Evolutionary conservation across 2,113 vertebrate species (phyloP), one percentile per base, ranked within the genome.

Genomic region (Tachysurus fulvidraco): DNA sequence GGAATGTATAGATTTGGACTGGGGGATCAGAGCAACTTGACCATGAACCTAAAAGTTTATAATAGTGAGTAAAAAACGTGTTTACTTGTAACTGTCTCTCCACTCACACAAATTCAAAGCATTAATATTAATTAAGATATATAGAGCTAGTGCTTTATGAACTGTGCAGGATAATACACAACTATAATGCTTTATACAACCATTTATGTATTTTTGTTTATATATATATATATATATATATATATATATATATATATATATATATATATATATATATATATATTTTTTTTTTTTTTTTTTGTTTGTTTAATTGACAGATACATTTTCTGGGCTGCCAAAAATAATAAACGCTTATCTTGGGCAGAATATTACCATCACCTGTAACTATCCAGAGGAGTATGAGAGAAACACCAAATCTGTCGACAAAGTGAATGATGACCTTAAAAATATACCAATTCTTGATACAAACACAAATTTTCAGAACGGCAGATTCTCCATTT

Each of bases 241-340:
- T n/a, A n/a, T n/a, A n/a, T n/a, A n/a, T n/a, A n/a, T n/a, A n/a
- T n/a, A n/a, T n/a, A n/a, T n/a, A n/a, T n/a, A n/a, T n/a, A n/a
- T n/a, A n/a, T n/a, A n/a, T n/a, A n/a, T n/a, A n/a, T n/a, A n/a
- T n/a, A n/a, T n/a, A 59, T 17, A 13, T n/a, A 9, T 50, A 8
- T 69, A 5, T 25, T 2, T 9, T 62, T 62, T 62, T 2, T 62
- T 62, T 62, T 5, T 65, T 65, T n/a, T 25, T 13, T 64, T 64
- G 10, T 64, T 82, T 65, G 12, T 82, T 19, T 71, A 9, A 85
- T 50, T 85, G 79, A 52, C 69, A 90, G 91, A 85, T 88, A 5
- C 17, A 3, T 71, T 16, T 44, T 84, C 60, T 14, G 64, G 50
- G 9, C 2, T 0, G 52, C 13, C 74, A 50, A 21, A 77, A 46